Base-by-base conservation (phyloP, 2,888 invertebrate species). In the Pyrochroa serraticornis region DNA sequence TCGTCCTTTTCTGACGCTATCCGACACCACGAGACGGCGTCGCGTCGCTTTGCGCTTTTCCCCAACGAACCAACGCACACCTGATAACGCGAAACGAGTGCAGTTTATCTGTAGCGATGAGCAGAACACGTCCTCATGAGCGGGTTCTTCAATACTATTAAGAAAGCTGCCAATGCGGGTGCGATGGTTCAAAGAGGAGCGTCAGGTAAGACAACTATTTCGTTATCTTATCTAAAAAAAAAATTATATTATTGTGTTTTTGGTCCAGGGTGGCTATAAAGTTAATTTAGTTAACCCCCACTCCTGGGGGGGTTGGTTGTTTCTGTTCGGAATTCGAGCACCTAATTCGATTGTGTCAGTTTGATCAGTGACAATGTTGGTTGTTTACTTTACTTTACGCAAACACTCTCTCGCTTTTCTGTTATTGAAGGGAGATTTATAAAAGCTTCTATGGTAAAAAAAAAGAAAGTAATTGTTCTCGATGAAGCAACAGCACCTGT, bases 61-160 rank as follows among this genome's bases (percentile, higher is more conserved):
- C 49, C 14, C 14, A 22, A n/a, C 30, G 50, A 39, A 7, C 38
- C 32, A 6, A 31, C 36, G 22, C 52, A 56, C 63, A 65, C 62
- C 62, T 65, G 65, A 62, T 62, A 61, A 52, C 47, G 57, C 57
- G 50, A 50, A 37, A 36, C 45, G 43, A 37, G 58, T 54, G 65
- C 67, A 66, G 66, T 69, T 64, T 59, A 64, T 55, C 35, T 62
- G 54, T 62, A 67, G 71, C 63, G 58, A 72, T 73, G 71, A 62
- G 52, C 65, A 68, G 64, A 63, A 56, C 61, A 71, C 72, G 72
- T 70, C 71, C 77, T 69, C 71, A 78, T 78, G 78, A 78, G 77
- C 73, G 75, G 74, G 63, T 71, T 80, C 66, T 73, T 80, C 65
- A 78, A 73, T 72, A 76, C 77, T n/a, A 74, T 79, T 64, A 79